phyloP scores from a whole-genome alignment of 2,888 invertebrate species.

The Cantharis lateralis region DNA sequence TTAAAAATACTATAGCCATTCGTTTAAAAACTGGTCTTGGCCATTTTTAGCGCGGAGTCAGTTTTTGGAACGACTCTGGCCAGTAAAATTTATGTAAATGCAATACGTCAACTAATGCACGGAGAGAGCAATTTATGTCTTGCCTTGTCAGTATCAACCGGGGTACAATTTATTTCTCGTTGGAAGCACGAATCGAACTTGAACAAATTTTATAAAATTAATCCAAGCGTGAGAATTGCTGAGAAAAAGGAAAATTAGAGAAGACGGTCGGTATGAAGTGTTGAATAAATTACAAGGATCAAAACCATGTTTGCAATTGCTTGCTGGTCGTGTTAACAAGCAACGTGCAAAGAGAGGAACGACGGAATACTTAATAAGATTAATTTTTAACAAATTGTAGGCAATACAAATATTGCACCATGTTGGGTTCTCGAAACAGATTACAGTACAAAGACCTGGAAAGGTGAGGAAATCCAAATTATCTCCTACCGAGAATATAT shows the following conservation, averaged over 20 bases:
- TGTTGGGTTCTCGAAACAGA: neutral
- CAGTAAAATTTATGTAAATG: slow-evolving; percentile 1
- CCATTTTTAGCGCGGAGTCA: slow-evolving; percentile 8
- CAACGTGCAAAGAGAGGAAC: neutral
- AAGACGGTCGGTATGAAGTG: neutral
- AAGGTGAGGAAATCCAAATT: neutral
- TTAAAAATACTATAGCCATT: slow-evolving; percentile 11
- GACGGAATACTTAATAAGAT: neutral
- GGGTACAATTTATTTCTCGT: neutral
- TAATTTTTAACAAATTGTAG: neutral
- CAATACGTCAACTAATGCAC: neutral
- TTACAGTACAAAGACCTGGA: neutral
- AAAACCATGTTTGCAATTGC: neutral
- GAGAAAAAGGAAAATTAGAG: neutral
- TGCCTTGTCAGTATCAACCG: neutral
- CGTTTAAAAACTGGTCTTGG: slow-evolving; percentile 20
- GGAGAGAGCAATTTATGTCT: neutral
- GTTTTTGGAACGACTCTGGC: neutral
- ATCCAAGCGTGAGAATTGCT: neutral
- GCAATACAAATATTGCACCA: neutral
- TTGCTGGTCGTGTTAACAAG: neutral
- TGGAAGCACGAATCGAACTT: neutral
- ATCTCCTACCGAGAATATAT: neutral
- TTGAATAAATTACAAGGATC: neutral
- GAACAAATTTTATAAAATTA: neutral